Evolutionary conservation across 2,113 vertebrate genomes (phyloP), one percentile per base, ranked within the genome.

Genomic region (Lathamus discolor): DNA sequence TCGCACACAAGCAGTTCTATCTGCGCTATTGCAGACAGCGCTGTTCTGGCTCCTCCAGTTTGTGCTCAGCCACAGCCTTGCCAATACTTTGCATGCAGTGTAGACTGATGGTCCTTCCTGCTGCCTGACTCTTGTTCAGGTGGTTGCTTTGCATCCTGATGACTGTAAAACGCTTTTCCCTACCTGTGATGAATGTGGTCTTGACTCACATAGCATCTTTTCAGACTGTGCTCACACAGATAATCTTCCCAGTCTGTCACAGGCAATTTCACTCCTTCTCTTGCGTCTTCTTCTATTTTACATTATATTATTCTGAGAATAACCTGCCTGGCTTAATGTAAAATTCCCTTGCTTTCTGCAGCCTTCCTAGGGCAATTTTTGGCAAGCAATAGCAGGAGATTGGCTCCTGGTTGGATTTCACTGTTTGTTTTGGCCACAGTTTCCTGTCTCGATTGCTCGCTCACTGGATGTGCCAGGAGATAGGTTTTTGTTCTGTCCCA

Each of bases 121-220:
- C 61, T 54, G 69, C 37, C 48, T 12, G 25, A 8, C 82, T 41
- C 31, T 9, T 22, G 31, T 16, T 62, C 13, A 6, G 31, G 28
- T 13, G 7, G 22, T 17, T 59, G 51, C 2, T 77, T 28, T 54
- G 41, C 39, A 8, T 59, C 75, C 17, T 9, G 29, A 7, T 7
- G 29, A 3, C 67, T n/a, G 44, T 11, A 5, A 19, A 61, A 8
- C 0, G 1, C 69, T 62, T 43, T 39, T 44, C 52, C 63, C 13
- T 20, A 4, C 46, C 41, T 13, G 43, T 29, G 59, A 6, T 25
- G 29, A 13, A 33, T 19, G 27, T 3, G 4, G 20, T 6, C 17
- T 24, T 48, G 15, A 20, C 48, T 75, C 0, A 0, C 1, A 0
- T 13, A 39, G 27, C 64, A 11, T 48, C 44, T 67, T 33, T 33